Conservation (phyloP, 1,140 invertebrate genomes). For the Drosophila parabipectinata region DNA sequence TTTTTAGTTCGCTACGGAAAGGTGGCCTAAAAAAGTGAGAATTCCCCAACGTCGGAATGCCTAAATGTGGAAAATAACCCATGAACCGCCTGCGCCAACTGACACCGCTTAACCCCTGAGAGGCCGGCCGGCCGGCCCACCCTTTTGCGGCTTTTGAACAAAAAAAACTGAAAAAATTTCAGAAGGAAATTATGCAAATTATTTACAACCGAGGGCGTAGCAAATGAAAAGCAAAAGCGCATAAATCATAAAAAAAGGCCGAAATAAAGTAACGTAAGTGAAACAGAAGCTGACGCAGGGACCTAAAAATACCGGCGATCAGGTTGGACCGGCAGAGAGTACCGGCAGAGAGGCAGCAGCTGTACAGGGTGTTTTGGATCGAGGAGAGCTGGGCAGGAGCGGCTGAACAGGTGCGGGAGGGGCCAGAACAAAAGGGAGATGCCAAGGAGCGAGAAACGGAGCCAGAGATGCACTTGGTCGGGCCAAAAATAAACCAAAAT, state of each 20-base stretch:
- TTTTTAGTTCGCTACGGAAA: neutral
- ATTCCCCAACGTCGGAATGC: neutral
- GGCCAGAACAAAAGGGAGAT: constrained; percentile 1
- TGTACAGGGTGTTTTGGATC: constrained; percentile 54
- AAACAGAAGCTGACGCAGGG: constrained; percentile 57
- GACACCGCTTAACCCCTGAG: constrained; percentile 27
- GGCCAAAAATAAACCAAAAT: constrained; percentile 50
- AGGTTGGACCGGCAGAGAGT: constrained; percentile 32
- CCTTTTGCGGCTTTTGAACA: constrained; percentile 21
- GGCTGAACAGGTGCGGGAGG: constrained; percentile 59
- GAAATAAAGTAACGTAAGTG: constrained; percentile 35
- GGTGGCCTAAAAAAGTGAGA: constrained; percentile 2
- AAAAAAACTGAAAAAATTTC: constrained; percentile 18
- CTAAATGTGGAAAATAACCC: constrained; percentile 3
- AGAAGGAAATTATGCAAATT: constrained; percentile 50
- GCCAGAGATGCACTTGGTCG: constrained; percentile 28
- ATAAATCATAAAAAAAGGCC: constrained; percentile 62
- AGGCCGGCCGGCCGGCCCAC: constrained; percentile 2
- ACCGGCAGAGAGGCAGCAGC: neutral
- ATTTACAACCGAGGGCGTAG: constrained; percentile 40
- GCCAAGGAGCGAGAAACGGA: constrained; percentile 5
- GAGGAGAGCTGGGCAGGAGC: constrained; percentile 28
- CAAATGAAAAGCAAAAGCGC: constrained; percentile 36
- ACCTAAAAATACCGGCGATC: constrained; percentile 73
- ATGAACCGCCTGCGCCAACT: neutral